Evolutionary conservation across 2,888 invertebrate genomes (phyloP).

Genomic region (Drosophila monieri): DNA sequence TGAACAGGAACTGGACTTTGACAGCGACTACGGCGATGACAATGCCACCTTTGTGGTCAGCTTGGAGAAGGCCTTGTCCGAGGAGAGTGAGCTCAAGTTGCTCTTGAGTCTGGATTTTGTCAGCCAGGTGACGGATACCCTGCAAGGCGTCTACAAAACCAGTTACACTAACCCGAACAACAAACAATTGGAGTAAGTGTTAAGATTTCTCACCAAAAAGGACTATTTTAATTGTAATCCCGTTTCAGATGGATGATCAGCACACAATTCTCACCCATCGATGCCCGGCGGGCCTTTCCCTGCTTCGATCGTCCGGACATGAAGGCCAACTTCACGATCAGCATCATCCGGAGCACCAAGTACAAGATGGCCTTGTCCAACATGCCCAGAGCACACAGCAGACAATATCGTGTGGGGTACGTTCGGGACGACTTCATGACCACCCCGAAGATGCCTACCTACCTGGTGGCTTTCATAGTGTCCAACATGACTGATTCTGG

Average conservation of each 20-base stretch:
- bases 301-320: conserved; percentile 94
- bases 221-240: neutral
- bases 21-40: conserved; percentile 80
- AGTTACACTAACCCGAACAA: conserved; percentile 83
- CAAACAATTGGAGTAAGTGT: conserved; percentile 83
- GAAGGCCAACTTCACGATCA: conserved; percentile 90
- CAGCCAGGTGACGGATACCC: conserved; percentile 85
- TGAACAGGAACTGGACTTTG: conserved; percentile 79
- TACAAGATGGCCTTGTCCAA: conserved; percentile 86
- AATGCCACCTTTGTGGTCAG: conserved; percentile 81
- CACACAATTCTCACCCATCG: conserved; percentile 92
- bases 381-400: conserved; percentile 85
- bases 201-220: neutral
- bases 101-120: conserved; percentile 85
- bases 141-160: conserved; percentile 86
- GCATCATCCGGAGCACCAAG: conserved; percentile 86
- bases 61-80: conserved; percentile 63
- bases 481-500: conserved; percentile 84
- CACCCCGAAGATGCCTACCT: conserved; percentile 90
- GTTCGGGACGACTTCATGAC: conserved; percentile 87
- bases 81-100: conserved; percentile 79
- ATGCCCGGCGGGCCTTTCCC: conserved; percentile 92
- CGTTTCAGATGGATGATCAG: conserved; percentile 88
- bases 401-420: conserved; percentile 84
- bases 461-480: conserved; percentile 88